Conservation (phyloP, 2,113 vertebrate species). For the Pipra filicauda region DNA sequence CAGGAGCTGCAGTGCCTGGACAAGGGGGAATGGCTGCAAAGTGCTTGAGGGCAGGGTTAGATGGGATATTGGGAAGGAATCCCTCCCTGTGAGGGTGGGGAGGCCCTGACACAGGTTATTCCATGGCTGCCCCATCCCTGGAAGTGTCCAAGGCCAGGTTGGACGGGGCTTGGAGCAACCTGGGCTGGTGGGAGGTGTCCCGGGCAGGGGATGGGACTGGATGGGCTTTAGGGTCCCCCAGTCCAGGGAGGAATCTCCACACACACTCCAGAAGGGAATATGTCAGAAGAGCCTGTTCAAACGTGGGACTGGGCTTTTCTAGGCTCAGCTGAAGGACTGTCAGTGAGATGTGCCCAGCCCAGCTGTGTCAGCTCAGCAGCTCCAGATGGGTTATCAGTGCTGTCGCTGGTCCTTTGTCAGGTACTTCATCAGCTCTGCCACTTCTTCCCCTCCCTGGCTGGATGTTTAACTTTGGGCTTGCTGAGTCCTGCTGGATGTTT, state of each 20-base stretch:
- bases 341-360: neutral
- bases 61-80: neutral
- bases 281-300: neutral
- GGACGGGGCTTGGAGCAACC: neutral
- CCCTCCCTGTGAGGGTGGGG: neutral
- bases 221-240: neutral
- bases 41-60: neutral
- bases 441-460: neutral
- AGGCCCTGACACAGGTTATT: neutral
- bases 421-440: neutral
- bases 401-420: neutral
- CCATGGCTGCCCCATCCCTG: neutral
- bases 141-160: rapidly evolving
- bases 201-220: neutral
- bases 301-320: neutral
- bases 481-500: neutral
- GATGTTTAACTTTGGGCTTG: neutral
- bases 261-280: neutral
- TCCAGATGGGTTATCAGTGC: neutral
- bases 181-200: neutral
- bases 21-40: neutral
- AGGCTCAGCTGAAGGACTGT: neutral
- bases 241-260: neutral
- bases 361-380: neutral
- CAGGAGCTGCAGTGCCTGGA: neutral